These are phyloP conservation scores for Tachysurus vachellii DNA, from an alignment of 2,113 vertebrate species.

Conservation along the genomic window DNA sequence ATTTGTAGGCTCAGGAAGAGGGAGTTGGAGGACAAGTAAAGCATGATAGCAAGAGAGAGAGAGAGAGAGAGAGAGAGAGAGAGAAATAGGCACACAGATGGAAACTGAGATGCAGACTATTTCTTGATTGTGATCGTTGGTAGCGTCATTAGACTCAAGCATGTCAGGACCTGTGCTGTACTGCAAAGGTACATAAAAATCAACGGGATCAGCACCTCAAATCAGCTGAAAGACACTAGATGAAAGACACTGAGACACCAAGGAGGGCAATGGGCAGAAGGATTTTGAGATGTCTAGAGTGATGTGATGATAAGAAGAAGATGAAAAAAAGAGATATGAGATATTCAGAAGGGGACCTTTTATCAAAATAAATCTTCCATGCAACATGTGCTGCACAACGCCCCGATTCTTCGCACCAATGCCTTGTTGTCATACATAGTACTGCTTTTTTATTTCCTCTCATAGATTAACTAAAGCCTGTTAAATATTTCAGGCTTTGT, in stretches of 20 bases:
- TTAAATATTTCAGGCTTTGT: conserved; percentile 27
- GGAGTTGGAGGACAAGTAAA: neutral
- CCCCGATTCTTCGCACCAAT: neutral
- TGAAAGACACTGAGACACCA: conserved; percentile 10
- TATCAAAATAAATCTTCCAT: conserved; percentile 17
- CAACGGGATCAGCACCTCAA: conserved; percentile 23
- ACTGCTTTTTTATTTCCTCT: neutral
- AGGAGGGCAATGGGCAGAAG: neutral
- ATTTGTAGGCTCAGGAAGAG: conserved; percentile 39
- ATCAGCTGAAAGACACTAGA: conserved; percentile 24
- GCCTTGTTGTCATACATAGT: neutral
- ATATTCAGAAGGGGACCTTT: neutral
- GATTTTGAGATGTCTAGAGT: neutral
- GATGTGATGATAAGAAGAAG: neutral
- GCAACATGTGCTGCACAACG: neutral
- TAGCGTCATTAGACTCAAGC: conserved; percentile 48
- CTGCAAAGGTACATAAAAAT: conserved; percentile 24
- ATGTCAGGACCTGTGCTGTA: conserved; percentile 45
- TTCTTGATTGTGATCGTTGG: conserved; percentile 47
- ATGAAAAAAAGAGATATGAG: neutral
- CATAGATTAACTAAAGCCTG: neutral
- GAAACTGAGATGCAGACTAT: conserved; percentile 43
- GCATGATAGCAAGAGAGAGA: conserved; percentile 15
- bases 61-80: conserved; percentile 16
- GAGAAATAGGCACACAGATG: conserved; percentile 32